phyloP scores from a whole-genome alignment of 2,113 vertebrate genomes.

The Balaenoptera acutorostrata region DNA sequence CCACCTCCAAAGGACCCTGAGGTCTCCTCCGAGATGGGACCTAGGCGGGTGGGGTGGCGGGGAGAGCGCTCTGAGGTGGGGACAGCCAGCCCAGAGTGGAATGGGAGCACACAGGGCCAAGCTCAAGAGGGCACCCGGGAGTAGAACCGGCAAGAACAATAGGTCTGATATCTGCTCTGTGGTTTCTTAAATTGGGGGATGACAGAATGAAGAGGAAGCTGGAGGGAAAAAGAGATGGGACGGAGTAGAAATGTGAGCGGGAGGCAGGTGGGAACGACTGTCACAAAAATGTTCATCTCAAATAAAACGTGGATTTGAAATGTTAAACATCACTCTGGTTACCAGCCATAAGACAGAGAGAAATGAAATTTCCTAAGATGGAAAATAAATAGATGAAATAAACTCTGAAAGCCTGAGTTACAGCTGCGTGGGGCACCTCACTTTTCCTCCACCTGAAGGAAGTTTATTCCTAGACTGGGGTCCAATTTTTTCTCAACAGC shows the following conservation, averaged over 20 bases:
- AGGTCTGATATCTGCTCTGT: background rate
- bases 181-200: background rate
- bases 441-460: background rate
- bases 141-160: background rate
- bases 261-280: background rate
- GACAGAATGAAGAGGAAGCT: background rate
- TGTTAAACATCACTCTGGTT: constrained; percentile 19
- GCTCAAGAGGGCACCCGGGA: background rate
- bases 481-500: background rate
- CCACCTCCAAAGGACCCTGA: background rate
- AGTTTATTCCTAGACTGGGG: background rate
- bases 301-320: constrained; percentile 25
- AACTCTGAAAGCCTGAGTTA: background rate
- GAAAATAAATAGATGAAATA: constrained; percentile 19
- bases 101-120: background rate
- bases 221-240: background rate
- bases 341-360: background rate
- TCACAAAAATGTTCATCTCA: background rate
- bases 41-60: background rate
- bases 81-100: background rate
- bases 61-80: background rate
- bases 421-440: background rate
- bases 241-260: background rate
- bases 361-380: constrained; percentile 25
- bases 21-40: background rate